Conservation (phyloP, 2,113 vertebrate genomes). For the Pelodiscus sinensis region DNA sequence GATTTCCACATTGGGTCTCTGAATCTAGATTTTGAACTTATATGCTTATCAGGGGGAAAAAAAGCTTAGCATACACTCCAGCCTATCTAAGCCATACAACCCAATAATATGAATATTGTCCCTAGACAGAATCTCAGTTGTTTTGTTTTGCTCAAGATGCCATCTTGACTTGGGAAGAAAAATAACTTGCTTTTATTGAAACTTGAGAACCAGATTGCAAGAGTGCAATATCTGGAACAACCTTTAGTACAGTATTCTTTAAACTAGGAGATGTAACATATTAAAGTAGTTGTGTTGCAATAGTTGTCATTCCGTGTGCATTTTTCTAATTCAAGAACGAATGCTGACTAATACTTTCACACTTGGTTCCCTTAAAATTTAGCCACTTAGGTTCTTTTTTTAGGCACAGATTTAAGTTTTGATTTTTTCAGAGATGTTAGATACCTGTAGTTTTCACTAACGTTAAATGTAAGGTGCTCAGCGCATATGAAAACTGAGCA, state of each 20-base stretch:
- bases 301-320: not conserved
- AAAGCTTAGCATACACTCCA: no score
- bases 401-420: fast-evolving
- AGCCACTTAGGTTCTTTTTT: not conserved
- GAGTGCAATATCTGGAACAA: not conserved
- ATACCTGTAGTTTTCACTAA: not conserved
- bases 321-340: not conserved
- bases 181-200: not conserved
- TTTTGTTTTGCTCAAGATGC: slow-evolving; percentile 17
- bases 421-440: not conserved
- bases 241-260: not conserved
- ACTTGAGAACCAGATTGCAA: not conserved
- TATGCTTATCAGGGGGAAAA: not conserved
- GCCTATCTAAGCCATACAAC: not conserved
- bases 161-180: not conserved
- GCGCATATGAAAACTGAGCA: not conserved
- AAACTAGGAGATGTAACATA: not conserved
- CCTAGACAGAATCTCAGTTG: not conserved
- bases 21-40: not conserved
- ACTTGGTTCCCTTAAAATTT: not conserved
- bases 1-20: not conserved
- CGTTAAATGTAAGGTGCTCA: not conserved
- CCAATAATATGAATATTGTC: not conserved
- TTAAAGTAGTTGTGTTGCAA: not conserved
- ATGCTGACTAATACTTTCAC: not conserved